These are phyloP conservation scores for Lasioglossum oenotherae DNA, from an alignment of 2,888 invertebrate species.

Conservation along the genomic window DNA sequence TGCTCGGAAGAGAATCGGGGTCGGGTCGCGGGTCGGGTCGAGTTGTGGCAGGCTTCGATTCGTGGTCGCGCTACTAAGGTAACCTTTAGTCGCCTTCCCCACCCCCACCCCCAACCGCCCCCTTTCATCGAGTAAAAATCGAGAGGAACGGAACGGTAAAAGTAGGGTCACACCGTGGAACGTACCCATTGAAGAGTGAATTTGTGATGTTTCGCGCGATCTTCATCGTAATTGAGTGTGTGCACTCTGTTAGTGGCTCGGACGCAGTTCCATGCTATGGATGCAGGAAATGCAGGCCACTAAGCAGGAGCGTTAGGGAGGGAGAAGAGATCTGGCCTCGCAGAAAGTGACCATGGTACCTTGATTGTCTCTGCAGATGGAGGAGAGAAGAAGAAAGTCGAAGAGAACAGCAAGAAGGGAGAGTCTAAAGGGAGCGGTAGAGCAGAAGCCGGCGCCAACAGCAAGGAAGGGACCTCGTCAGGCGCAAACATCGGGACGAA, in stretches of 20 bases:
- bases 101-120: too few species aligned
- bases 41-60: conserved; percentile 40
- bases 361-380: conserved; percentile 84
- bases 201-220: conserved; percentile 68
- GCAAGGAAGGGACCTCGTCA: conserved; percentile 77
- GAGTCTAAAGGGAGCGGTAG: conserved; percentile 83
- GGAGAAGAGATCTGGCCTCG: conserved; percentile 72
- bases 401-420: conserved; percentile 80
- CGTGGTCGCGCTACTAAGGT: conserved; percentile 44
- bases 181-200: conserved; percentile 64
- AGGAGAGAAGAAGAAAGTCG: conserved; percentile 83
- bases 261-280: conserved; percentile 53
- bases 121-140: conserved; percentile 18
- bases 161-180: conserved; percentile 67
- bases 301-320: conserved; percentile 71
- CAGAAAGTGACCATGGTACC: conserved; percentile 81
- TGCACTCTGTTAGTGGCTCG: conserved; percentile 67
- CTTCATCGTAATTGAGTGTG: conserved; percentile 58
- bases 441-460: conserved; percentile 79
- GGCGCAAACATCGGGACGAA: conserved; percentile 85
- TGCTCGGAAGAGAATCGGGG: conserved; percentile 55
- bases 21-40: conserved; percentile 25
- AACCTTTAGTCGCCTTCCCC: conserved; percentile 40
- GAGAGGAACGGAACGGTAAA: conserved; percentile 36
- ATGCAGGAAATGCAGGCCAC: conserved; percentile 64